Evolutionary conservation across 2,113 vertebrate species (phyloP), one percentile per base, ranked within the genome.

Genomic region (Crotalus helleri): DNA sequence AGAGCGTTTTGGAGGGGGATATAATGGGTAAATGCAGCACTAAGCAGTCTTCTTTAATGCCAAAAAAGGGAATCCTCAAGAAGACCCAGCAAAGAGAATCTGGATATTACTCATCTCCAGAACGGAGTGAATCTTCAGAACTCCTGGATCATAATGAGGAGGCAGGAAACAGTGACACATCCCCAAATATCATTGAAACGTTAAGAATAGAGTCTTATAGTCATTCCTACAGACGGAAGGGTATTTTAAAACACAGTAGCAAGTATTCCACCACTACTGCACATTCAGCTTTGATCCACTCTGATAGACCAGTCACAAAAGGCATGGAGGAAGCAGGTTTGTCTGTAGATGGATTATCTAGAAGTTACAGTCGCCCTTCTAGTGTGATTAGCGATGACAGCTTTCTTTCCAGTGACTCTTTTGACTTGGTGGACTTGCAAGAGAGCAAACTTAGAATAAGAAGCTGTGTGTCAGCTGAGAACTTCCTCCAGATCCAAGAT

Each of bases 21-120:
- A 81, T 93, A 92, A 95, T 85, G 0, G 94, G 94, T 92, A 95
- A 98, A 97, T 97, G 98, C 88, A 92, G 98, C 97, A 96, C 97
- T 95, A 98, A 98, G 85, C 97, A 98, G 92, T 96, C 97, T 26
- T 98, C 98, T 39, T 97, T 98, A 6, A 97, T 99, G 96, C 99
- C 99, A 94, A 99, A 99, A 96, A 99, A 99, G 96, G 99, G 99
- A 97, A 99, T 99, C 96, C 96, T 99, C 94, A 99, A 99, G 96
- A 99, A 99, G 97, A 99, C 98, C 87, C 99, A 98, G 96, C 98
- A 98, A 96, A 98, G 98, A 92, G 99, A 99, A 94, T 99, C 99
- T 0, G 99, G 99, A 87, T 99, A 99, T 96, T 99, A 99, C 96
- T 99, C 99, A 2, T 99, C 99, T 33, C 99, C 99, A 0, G 99